Evolutionary conservation across 1,140 invertebrate genomes (phyloP).

Genomic region (Drosophila chauvacae): DNA sequence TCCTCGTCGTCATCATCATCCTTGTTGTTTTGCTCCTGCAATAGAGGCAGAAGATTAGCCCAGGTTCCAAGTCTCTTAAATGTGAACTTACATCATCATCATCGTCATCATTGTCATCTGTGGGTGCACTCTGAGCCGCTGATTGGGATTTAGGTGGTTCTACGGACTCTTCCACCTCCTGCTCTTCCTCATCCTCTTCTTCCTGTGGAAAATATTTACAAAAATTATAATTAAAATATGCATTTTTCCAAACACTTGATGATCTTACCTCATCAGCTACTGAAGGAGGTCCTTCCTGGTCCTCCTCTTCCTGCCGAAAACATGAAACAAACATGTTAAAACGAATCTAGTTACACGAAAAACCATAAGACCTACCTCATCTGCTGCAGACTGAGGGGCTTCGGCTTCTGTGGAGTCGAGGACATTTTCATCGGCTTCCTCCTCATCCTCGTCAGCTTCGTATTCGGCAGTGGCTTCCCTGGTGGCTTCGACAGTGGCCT

Average conservation of each 20-base stretch:
- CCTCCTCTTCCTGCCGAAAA: slow-evolving; percentile 10
- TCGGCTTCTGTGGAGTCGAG: slow-evolving; percentile 46
- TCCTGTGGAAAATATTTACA: slow-evolving; percentile 12
- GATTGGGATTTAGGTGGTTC: slow-evolving; percentile 39
- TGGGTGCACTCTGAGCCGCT: slow-evolving; percentile 35
- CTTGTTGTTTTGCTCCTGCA: slow-evolving; percentile 10
- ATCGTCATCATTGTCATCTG: slow-evolving; percentile 40
- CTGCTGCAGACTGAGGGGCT: slow-evolving; percentile 22
- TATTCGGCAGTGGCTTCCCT: slow-evolving; percentile 58
- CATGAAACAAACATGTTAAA: neutral
- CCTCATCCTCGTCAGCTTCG: slow-evolving; percentile 63
- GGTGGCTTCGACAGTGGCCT: slow-evolving; percentile 65
- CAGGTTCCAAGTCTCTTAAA: too few species aligned
- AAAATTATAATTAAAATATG: too few species aligned
- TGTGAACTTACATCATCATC: slow-evolving; percentile 42
- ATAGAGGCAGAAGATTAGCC: neutral
- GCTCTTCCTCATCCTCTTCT: slow-evolving; percentile 52
- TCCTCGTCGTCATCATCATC: slow-evolving; percentile 57
- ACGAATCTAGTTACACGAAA: neutral
- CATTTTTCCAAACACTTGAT: too few species aligned
- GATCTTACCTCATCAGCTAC: neutral
- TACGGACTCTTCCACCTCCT: slow-evolving; percentile 50
- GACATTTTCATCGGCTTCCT: slow-evolving; percentile 23
- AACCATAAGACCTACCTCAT: slow-evolving; percentile 51
- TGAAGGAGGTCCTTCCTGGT: neutral